A percentile compares a stretch with the other conserved stretches of the same genome.
These are phyloP conservation scores for Copidosoma floridanum DNA, from an alignment of 1,140 invertebrate species.

Conservation along the genomic window DNA sequence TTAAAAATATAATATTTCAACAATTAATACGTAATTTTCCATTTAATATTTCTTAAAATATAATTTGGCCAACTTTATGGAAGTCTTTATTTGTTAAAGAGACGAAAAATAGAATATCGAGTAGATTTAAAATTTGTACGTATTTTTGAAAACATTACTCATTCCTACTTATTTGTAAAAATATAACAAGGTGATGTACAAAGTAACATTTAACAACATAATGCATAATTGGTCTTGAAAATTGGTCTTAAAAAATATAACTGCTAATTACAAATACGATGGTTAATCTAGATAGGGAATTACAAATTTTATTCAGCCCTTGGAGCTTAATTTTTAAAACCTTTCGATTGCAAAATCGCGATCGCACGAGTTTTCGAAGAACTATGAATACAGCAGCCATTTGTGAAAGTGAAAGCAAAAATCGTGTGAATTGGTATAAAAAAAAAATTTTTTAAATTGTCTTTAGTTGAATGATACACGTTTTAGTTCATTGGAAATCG, in stretches of 20 bases:
- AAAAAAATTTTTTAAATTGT: background rate
- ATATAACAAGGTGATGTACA: background rate
- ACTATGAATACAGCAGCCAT: background rate
- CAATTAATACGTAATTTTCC: background rate
- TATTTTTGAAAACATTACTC: background rate
- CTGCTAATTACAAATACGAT: conserved; percentile 18
- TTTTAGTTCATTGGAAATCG: background rate
- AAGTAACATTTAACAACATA: too few species aligned
- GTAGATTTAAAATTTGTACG: conserved; percentile 1
- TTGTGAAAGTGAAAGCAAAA: too few species aligned
- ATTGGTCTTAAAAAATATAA: conserved; percentile 14
- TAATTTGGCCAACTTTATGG: conserved; percentile 12
- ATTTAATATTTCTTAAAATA: conserved; percentile 7
- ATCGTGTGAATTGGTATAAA: too few species aligned
- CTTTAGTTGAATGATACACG: background rate
- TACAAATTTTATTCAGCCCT: too few species aligned
- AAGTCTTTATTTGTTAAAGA: conserved; percentile 7
- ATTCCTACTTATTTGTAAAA: background rate
- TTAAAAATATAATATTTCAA: conserved; percentile 4
- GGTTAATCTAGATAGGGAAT: conserved; percentile 10
- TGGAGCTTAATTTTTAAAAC: too few species aligned
- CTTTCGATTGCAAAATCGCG: background rate
- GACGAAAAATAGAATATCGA: background rate
- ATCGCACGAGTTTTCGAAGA: conserved; percentile 17
- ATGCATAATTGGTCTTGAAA: conserved; percentile 7